phyloP scores from a whole-genome alignment of 2,888 invertebrate genomes.

The Nematopogon swammerdamellus region DNA sequence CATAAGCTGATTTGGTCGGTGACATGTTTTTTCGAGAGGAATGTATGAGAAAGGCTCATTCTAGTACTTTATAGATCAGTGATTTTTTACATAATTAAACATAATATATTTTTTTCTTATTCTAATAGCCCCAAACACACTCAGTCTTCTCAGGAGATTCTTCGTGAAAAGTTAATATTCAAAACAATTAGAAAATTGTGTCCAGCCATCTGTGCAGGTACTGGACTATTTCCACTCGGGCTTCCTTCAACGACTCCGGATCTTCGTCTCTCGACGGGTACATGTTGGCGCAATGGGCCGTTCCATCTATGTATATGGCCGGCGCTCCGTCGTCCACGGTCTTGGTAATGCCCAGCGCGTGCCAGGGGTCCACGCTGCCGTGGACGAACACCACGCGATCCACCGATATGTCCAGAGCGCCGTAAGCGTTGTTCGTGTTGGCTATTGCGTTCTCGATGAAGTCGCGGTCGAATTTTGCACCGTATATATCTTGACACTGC shows the following conservation, averaged over 20 bases:
- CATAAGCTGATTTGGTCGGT: no score
- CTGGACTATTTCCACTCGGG: conserved; percentile 61
- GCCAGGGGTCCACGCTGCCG: conserved; percentile 89
- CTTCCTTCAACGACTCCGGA: conserved; percentile 61
- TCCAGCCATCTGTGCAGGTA: conserved; percentile 56
- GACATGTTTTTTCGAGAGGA: no score
- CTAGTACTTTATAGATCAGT: no score
- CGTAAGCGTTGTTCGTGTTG: conserved; percentile 78
- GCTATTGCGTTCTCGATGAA: conserved; percentile 61
- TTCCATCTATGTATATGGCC: conserved; percentile 74
- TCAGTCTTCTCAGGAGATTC: no score
- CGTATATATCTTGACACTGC: conserved; percentile 83
- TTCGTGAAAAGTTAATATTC: no score
- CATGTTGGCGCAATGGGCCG: conserved; percentile 95
- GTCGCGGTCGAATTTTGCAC: conserved; percentile 60
- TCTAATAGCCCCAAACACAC: no score
- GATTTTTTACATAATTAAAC: no score
- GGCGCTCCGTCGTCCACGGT: conserved; percentile 57
- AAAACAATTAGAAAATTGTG: neutral
- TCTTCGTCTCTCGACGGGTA: conserved; percentile 72
- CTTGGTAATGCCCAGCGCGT: conserved; percentile 69
- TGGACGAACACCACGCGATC: conserved; percentile 81
- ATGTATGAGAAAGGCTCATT: no score
- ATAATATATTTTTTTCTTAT: no score
- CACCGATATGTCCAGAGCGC: conserved; percentile 66